Base-by-base conservation (phyloP, 2,888 invertebrate species). In the Trichopoda pennipes region DNA sequence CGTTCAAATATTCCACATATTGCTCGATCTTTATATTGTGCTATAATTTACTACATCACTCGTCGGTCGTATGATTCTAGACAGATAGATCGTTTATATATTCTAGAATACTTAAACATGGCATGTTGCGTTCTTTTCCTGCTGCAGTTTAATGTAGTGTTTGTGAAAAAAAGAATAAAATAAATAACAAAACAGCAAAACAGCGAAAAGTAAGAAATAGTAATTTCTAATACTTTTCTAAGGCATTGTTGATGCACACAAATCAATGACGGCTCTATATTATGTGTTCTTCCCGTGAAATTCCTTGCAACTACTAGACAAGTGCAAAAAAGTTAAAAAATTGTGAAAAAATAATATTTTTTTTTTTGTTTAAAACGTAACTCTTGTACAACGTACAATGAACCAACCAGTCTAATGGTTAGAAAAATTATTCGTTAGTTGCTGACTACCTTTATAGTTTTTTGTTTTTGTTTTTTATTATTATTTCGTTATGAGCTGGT, bases 181-280 rank as follows among this genome's bases (percentile, higher is more conserved):
- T 60, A 60, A 58, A 60, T 47, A 16, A 56, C 38, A 44, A 2
- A 66, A 17, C 49, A 56, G 9, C 35, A 66, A 64, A 56, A 51
- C 28, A 66, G 61, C n/a, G 49, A 78, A 70, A 64, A 44, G 51
- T 58, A 72, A 49, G 42, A 61, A 61, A 66, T 72, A 72, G 14
- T 51, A 69, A 12, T 68, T 79, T 79, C 79, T 79, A 79, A 73
- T 79, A 68, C 61, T 79, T 73, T 79, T 79, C 79, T 73, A 79
- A 79, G 73, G 60, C 47, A 38, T 38, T 38, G 35, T 8, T 17
- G 23, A 23, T 10, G 32, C 47, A 44, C 64, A 35, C 55, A 47
- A 64, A 42, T 53, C 58, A 60, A 68, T 53, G 53, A 53, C 47
- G 35, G 51, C 28, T 51, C 32, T 16, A 61, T 3, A 60, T 44